Evolutionary conservation across 2,888 invertebrate genomes (phyloP), one percentile per base, ranked within the genome.

Genomic region (Podotricha telesiphe): DNA sequence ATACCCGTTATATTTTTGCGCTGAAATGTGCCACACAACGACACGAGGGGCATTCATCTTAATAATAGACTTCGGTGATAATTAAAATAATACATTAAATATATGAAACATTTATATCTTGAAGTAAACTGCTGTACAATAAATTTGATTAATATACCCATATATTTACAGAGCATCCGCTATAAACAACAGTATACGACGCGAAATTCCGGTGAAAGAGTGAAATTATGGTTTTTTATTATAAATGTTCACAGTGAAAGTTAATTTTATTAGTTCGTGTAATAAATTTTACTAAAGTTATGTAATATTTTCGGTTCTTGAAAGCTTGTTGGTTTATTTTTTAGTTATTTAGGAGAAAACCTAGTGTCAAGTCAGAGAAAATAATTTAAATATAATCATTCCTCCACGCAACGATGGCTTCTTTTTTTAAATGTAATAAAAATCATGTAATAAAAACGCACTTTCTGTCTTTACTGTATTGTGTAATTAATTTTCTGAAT

Each of bases 81-180:
- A 40, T 56, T 40, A 58, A n/a, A 42, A 19, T 8, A 13, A 19
- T 8, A 17, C 11, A 11, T 19, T 19, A 40, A 28, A 28, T 37
- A 42, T n/a, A 59, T 42, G 58, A 59, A 59, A 59, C 20, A 22
- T 42, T 22, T 55, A 63, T 65, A 68, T 68, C 63, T 66, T 71
- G 66, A 50, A 68, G 50, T 68, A 68, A 71, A 65, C 68, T 68
- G 68, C 61, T 28, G 63, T 37, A 65, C 37, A n/a, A 71, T 71
- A 65, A 71, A 56, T 66, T 59, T 67, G 65, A 66, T 71, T 66
- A 71, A 51, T 61, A 20, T 53, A 28, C 40, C 47, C 47, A 62
- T 48, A 37, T 61, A 67, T 67, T 67, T 53, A 47, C 61, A 48
- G n/a, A n/a, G 53, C 51, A 53, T 67, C 67, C 67, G 53, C 50